Conservation (phyloP, 1,140 invertebrate species). For the Leptopilina clavipes region DNA sequence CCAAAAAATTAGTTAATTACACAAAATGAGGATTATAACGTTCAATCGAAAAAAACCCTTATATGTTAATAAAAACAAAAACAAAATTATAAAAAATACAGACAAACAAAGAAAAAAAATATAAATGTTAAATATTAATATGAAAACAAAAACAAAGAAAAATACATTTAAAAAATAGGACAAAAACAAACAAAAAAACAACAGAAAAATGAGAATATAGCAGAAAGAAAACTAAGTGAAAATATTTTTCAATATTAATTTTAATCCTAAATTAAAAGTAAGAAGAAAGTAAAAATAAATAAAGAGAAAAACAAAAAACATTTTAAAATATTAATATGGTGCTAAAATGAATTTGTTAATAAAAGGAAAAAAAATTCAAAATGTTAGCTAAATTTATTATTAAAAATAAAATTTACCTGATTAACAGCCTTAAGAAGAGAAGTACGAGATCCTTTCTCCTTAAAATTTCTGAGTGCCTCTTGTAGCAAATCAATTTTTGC, state of each 20-base stretch:
- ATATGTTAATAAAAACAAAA: slow-evolving; percentile 28
- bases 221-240: too few relatives aligned
- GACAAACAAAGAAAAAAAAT: too few relatives aligned
- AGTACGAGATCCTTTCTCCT: slow-evolving; percentile 63
- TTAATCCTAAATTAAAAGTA: too few relatives aligned
- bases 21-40: slow-evolving; percentile 5
- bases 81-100: too few relatives aligned
- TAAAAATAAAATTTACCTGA: slow-evolving; percentile 59
- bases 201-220: too few relatives aligned
- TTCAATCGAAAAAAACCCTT: too few relatives aligned
- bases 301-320: neutral
- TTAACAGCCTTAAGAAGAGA: slow-evolving; percentile 51
- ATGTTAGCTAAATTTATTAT: neutral
- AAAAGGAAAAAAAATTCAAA: neutral
- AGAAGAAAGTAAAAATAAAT: too few relatives aligned
- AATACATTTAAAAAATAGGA: neutral
- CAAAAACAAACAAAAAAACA: neutral
- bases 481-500: slow-evolving; percentile 71
- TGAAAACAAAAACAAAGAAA: too few relatives aligned
- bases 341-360: slow-evolving; percentile 9
- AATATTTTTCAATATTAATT: too few relatives aligned
- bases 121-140: too few relatives aligned
- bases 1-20: slow-evolving; percentile 59
- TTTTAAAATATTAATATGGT: neutral
- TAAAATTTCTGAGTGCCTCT: slow-evolving; percentile 71